Evolutionary conservation across 2,888 invertebrate species (phyloP), one percentile per base, ranked within the genome.

Genomic region (Andrena bicolor): DNA sequence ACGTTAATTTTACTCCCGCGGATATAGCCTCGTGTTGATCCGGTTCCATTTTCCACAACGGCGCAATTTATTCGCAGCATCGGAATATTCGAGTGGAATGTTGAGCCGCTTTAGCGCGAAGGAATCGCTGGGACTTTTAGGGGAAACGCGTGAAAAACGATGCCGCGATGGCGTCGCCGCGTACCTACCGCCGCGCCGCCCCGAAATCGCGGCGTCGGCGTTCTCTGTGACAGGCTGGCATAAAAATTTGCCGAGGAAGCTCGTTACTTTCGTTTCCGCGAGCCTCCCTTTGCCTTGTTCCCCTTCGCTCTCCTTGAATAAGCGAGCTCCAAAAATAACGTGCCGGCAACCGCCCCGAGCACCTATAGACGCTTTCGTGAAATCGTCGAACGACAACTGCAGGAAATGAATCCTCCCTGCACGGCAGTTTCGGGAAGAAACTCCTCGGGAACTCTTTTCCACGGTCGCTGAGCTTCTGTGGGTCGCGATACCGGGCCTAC

Each of bases 301-400:
- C 83, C 66, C 23, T 74, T 56, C 71, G 70, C 70, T 28, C 61
- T 60, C 75, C 76, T 30, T 76, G 85, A 68, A 76, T 49, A 81
- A 77, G 30, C 63, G 28, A 74, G 58, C 73, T 63, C 82, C 73
- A 76, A 83, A 85, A 86, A 87, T 89, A 88, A 84, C 85, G 78
- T 20, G 56, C 65, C 41, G 41, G 58, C 51, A 26, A 7, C 8
- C 16, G 13, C 41, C 5, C 4, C 60, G 49, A 49, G 64, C 35
- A 70, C 73, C 75, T 58, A 30, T 49, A 58, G 48, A 58, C 69
- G 75, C 60, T 82, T 83, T 80, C 61, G 77, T 64, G 87, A 74
- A 84, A 84, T 58, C 35, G 82, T 87, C 85, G 85, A 88, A 88
- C 85, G 76, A 84, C 82, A 82, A 84, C 75, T 51, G 75, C 72